Evolutionary conservation across 2,888 invertebrate species (phyloP), one percentile per base, ranked within the genome.

Genomic region (Protophormia terraenovae): DNA sequence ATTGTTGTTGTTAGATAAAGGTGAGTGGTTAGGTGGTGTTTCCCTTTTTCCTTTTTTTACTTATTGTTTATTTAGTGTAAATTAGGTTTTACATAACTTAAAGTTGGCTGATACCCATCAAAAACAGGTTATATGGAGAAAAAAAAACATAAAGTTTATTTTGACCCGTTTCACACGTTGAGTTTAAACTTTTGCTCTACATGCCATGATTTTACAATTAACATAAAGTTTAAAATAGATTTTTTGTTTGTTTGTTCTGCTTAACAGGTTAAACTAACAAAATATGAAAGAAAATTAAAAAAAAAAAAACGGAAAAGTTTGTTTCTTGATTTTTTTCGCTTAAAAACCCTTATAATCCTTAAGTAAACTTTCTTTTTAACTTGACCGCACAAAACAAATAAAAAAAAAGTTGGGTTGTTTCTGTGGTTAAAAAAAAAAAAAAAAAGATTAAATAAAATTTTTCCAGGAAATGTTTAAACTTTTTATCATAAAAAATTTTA

Each of bases 291-390:
- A 1, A 38, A n/a, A n/a, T n/a, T 12, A n/a, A 60, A 32, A 45
- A 41, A 32, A 14, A 58, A 60, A 1, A 29, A 35, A n/a, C 22
- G 3, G 47, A 64, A 64, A 64, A 38, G 3, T 50, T 77, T 45
- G 7, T 27, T 58, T 53, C 3, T 32, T 12, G 10, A 6, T 14
- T 41, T 58, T 27, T 12, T 47, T 24, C 16, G 16, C 4, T 38
- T n/a, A 5, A 41, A n/a, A 67, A 75, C 69, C 81, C 53, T 76
- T 82, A 27, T 76, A 82, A 85, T 75, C 78, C 75, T 75, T 84
- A 78, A 87, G 71, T 72, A 86, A 86, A 87, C 81, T 87, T 87
- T 86, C 71, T 79, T 87, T 87, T 64, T 75, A 66, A 79, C 78
- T 72, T 77, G 41, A 60, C 64, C 72, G 47, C 69, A 79, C 27